These are phyloP conservation scores for Macaria liturata DNA, from an alignment of 2,888 invertebrate species.

Conservation along the genomic window DNA sequence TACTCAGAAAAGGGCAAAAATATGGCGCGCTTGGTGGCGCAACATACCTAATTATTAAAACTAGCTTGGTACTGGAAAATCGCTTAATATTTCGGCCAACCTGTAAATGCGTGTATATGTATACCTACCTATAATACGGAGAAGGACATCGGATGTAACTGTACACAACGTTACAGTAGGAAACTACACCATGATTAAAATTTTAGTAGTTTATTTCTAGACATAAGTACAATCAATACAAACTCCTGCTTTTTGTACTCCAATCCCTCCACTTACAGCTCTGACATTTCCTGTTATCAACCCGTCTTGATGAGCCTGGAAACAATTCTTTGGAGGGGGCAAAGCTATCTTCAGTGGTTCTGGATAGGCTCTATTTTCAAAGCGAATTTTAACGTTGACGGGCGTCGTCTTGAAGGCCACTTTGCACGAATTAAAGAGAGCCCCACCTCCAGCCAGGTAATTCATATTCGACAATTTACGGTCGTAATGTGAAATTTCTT, in stretches of 20 bases:
- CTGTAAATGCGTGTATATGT: no score
- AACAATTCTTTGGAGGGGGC: slow-evolving; percentile 31
- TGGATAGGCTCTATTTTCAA: slow-evolving; percentile 37
- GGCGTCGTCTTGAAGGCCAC: slow-evolving; percentile 61
- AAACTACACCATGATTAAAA: no score
- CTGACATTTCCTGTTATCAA: slow-evolving; percentile 47
- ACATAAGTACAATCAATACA: not conserved
- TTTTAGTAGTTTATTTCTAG: not conserved
- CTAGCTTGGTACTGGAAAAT: no score
- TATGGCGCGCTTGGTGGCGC: no score
- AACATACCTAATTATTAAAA: no score
- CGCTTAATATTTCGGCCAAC: no score
- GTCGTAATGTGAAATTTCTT: no score
- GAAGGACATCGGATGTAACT: no score
- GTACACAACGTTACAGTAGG: no score
- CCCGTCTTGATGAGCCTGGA: slow-evolving; percentile 34
- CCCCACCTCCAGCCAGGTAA: slow-evolving; percentile 58
- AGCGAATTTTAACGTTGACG: slow-evolving; percentile 44
- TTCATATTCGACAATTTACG: slow-evolving; percentile 48
- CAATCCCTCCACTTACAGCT: slow-evolving; percentile 36
- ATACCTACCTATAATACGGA: no score
- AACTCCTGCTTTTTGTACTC: slow-evolving; percentile 8
- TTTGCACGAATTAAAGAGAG: slow-evolving; percentile 49
- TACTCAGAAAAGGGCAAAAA: no score
- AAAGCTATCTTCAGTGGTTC: slow-evolving; percentile 5